Evolutionary conservation across 2,797 vertebrate genomes (phyloP), one percentile per base, ranked within the genome.

Genomic region (Neostethus bicornis): DNA sequence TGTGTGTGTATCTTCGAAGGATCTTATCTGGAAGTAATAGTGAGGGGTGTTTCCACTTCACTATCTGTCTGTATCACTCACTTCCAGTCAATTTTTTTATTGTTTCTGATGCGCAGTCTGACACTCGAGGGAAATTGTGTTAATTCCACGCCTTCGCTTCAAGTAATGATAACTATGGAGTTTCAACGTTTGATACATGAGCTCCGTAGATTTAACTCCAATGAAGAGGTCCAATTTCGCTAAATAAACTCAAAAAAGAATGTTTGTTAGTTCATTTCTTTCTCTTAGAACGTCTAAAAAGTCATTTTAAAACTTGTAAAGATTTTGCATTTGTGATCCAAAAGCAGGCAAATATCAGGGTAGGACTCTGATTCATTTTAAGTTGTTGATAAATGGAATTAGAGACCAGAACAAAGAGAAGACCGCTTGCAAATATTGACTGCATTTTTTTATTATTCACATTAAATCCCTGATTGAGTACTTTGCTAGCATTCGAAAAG

Each of bases 151-250:
- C 41, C 59, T 28, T 13, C 74, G 77, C 67, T 29, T 80, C 67
- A 47, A 60, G 53, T 65, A 79, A 81, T 80, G 71, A 76, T 77
- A 70, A 73, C 25, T 58, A 69, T 70, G 70, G 80, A 73, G 79
- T 85, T 67, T 79, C 75, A 85, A 70, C 79, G 76, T 79, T 52
- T 85, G 63, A 81, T 73, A 80, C 64, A 73, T 79, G 72, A 53
- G 43, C 72, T 56, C 58, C 10, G 55, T 38, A 44, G 47, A 62
- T 68, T 70, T 53, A 79, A 84, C 86, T 78, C 77, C 77, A 83
- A 24, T 2, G 70, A 75, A 69, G 56, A 58, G 32, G 14, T 25
- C 10, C 51, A 5, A 34, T 34, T 34, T n/a, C 34, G 31, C 34
- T 5, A 32, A 32, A 32, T 14, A 32, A 14, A 32, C 31, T 32